Base-by-base conservation (phyloP, 2,113 vertebrate species). In the Cyanoliseus patagonus region DNA sequence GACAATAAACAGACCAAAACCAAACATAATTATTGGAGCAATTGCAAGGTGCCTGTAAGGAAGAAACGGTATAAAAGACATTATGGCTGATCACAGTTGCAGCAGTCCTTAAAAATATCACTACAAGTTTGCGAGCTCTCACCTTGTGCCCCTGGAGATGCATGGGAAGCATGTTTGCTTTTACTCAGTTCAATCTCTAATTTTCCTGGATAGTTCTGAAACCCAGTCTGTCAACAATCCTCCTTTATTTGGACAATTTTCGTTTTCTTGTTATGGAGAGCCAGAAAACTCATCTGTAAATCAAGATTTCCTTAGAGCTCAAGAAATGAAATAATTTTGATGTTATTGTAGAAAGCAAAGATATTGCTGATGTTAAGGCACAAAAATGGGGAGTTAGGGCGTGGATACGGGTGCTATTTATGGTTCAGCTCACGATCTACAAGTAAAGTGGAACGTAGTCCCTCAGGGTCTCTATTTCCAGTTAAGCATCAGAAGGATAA, bases 211-310 rank as follows among this genome's bases (percentile, higher is more conserved):
- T 61, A 61, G 61, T 44, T 94, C 62, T 89, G 57, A 86, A 66
- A 68, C 19, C 17, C 23, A 47, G 18, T 25, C 87, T 80, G 67
- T 87, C 81, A 87, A 76, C 35, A 91, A 11, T 52, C 14, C 13
- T 44, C 27, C 13, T 10, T 76, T 88, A 86, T 72, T 92, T 75
- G 51, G 37, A 86, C 33, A 24, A 68, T 49, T 95, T 86, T 91
- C 35, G 15, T 62, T 76, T 86, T 68, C 70, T 76, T 82, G 12
- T 39, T 83, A 69, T 22, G 23, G 41, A 87, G 28, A 9, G 6
- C 30, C 57, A 82, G 66, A 92, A 89, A 90, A 33, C 41, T 70
- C 44, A 80, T 79, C 31, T 18, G 62, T 95, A 95, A 95, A 95
- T 91, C 81, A 91, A 87, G 57, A 74, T 19, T 83, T 12, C 52